A percentile compares a stretch with the other conserved stretches of the same genome.
These are phyloP conservation scores for Leucoraja erinaceus DNA, from an alignment of 2,113 vertebrate genomes.

Conservation along the genomic window DNA sequence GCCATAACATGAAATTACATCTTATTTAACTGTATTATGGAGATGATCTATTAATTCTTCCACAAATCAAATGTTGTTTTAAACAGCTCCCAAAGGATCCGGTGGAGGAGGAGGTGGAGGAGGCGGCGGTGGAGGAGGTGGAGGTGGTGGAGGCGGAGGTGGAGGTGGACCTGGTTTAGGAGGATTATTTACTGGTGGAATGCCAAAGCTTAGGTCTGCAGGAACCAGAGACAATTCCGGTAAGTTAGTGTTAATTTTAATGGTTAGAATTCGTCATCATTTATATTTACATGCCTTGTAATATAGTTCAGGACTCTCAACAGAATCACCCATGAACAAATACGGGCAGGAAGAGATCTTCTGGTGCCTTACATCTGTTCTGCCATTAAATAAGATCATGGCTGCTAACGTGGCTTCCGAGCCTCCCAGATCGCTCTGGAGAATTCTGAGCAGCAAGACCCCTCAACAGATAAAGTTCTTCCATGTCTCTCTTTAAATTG, in stretches of 20 bases:
- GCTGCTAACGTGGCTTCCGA: too few relatives aligned
- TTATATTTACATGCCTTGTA: not conserved
- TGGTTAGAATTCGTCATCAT: not conserved
- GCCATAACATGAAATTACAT: not conserved
- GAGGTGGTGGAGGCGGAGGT: slow-evolving; percentile 46
- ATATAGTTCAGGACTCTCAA: not conserved
- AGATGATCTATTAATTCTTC: not conserved
- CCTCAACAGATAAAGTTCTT: too few relatives aligned
- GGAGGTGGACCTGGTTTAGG: slow-evolving; percentile 70
- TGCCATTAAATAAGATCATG: too few relatives aligned
- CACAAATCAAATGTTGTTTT: slow-evolving; percentile 42
- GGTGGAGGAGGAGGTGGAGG: slow-evolving; percentile 48
- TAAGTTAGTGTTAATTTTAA: slow-evolving; percentile 45
- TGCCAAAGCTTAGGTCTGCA: slow-evolving; percentile 83
- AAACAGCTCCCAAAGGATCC: slow-evolving; percentile 75
- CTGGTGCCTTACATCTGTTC: too few relatives aligned
- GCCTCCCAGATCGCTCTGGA: too few relatives aligned
- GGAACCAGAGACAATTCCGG: slow-evolving; percentile 63
- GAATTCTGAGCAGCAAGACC: too few relatives aligned
- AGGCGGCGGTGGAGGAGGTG: slow-evolving; percentile 36
- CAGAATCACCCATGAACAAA: not conserved
- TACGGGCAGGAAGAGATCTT: not conserved
- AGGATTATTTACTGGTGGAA: slow-evolving; percentile 86
- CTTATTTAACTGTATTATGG: not conserved
- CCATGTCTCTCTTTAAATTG: too few relatives aligned